Evolutionary conservation across 2,113 vertebrate species (phyloP), one percentile per base, ranked within the genome.

Genomic region (Notothenia rossii): DNA sequence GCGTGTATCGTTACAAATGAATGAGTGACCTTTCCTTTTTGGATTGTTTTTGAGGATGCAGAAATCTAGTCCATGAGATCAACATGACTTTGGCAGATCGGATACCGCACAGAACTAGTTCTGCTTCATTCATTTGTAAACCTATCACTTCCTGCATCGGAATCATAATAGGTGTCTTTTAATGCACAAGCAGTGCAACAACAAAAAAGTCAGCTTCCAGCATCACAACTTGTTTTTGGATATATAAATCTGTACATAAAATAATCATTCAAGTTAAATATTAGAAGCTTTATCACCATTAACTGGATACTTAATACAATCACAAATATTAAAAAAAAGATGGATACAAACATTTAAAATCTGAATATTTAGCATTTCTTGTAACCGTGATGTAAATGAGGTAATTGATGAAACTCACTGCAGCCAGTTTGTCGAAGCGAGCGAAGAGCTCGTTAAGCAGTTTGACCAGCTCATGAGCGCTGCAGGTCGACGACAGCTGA

Each of bases 361-460:
- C 29, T 40, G 5, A 62, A 22, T 17, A 11, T 55, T 45, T 45
- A 22, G n/a, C 0, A 45, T 55, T 55, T 25, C 25, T 18, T 14
- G 33, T 33, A 9, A 9, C 3, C 17, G 20, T 50, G 7, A 45
- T 36, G 10, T 25, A 7, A 74, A 48, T 45, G 40, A 49, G 4
- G 36, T 43, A 0, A 48, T n/a, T 63, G 25, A 11, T 51, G 20
- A 86, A 33, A 95, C 98, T 97, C 79, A 98, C 98, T 0, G 96
- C 96, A 2, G 98, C 97, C 85, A 99, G 93, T 90, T 98, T 99
- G 94, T 99, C 98, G 0, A 99, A 99, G 69, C 98, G 96, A 36
- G 98, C 98, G 0, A 99, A 98, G 63, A 99, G 95, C 91, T 99
- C 97, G 0, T 99, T 99, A 70, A 99, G 96, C 74, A 99, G 95